Base-by-base conservation (phyloP, 2,113 vertebrate species). In the Albula glossodonta region DNA sequence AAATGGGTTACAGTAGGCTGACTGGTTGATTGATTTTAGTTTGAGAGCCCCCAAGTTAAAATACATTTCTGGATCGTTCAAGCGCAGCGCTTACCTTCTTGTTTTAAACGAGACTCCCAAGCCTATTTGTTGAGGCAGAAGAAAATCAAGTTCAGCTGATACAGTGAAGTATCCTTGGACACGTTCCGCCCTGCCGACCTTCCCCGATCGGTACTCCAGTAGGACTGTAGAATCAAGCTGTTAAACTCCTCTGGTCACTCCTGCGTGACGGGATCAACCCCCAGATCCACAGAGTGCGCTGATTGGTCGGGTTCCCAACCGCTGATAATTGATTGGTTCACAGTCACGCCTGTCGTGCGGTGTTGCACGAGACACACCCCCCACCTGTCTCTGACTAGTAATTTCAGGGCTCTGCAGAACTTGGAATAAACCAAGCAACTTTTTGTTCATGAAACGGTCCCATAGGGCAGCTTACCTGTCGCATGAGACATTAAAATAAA, bases 341-440 rank as follows among this genome's bases (percentile, higher is more conserved):
- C 56, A 82, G 60, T 63, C 81, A 85, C 86, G 90, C 84, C 90
- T 56, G 83, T 91, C 81, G 51, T 22, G 5, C 5, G 48, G 63
- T n/a, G 17, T 15, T 6, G 12, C 22, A 15, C 60, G 22, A 51
- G 87, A 83, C 88, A 86, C 91, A 84, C 87, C 56, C 51, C n/a
- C 87, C 91, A 92, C 88, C 92, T 92, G 91, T 86, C 84, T 80
- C 83, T 83, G 80, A 87, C 90, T 84, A 25, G 90, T 63, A 74
- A 53, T 12, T 78, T 80, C 5, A 1, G 31, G 1, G 31, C 31
- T 57, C 48, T 53, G 66, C 48, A 77, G 31, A 4, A 78, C n/a
- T 80, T 63, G 80, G 19, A 82, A 87, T n/a, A 5, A 19, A 66
- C 19, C 17, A 15, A 66, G 56, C 12, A 56, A 66, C 17, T 19